Percentiles rank a stretch among this genome's conserved stretches.
Conservation (phyloP, 2,888 invertebrate genomes). For the Scaptomyza cyrtandrae region DNA sequence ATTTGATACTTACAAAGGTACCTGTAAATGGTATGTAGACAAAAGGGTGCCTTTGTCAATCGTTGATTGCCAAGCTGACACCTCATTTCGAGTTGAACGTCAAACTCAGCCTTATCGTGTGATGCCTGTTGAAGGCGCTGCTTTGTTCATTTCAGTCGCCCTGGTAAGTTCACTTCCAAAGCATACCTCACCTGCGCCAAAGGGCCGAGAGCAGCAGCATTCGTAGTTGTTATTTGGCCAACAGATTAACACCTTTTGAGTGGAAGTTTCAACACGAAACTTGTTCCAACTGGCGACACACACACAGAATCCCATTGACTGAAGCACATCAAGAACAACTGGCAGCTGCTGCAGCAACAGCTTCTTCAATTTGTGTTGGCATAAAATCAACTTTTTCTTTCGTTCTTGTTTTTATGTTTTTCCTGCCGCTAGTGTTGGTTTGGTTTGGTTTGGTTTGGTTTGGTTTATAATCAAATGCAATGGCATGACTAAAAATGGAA, state of each 20-base stretch:
- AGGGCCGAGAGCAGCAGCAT: constrained; percentile 4
- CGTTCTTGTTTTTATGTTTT: constrained; percentile 7
- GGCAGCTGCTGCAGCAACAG: constrained; percentile 19
- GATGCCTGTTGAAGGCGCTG: constrained; percentile 19
- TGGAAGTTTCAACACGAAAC: constrained; percentile 46
- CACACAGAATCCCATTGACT: constrained; percentile 7
- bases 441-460: constrained; percentile 38
- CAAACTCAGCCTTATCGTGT: constrained; percentile 25
- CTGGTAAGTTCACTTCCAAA: constrained; percentile 34
- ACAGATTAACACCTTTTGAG: constrained; percentile 68
- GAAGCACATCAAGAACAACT: background rate
- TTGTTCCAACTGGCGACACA: constrained; percentile 38
- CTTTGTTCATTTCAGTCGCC: constrained; percentile 46
- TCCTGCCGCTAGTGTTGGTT: constrained; percentile 15
- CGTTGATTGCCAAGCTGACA: constrained; percentile 46
- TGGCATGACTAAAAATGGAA: constrained; percentile 80
- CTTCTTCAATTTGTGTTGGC: constrained; percentile 23
- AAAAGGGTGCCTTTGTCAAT: constrained; percentile 24
- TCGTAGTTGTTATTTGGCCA: constrained; percentile 57
- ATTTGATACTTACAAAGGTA: constrained; percentile 5
- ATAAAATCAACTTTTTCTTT: constrained; percentile 27
- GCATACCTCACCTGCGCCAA: constrained; percentile 35
- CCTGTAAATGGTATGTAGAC: constrained; percentile 24
- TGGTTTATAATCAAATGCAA: constrained; percentile 75
- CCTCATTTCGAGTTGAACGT: constrained; percentile 33